Evolutionary conservation across 1,140 invertebrate genomes (phyloP).

Genomic region (Eulimnadia texana): DNA sequence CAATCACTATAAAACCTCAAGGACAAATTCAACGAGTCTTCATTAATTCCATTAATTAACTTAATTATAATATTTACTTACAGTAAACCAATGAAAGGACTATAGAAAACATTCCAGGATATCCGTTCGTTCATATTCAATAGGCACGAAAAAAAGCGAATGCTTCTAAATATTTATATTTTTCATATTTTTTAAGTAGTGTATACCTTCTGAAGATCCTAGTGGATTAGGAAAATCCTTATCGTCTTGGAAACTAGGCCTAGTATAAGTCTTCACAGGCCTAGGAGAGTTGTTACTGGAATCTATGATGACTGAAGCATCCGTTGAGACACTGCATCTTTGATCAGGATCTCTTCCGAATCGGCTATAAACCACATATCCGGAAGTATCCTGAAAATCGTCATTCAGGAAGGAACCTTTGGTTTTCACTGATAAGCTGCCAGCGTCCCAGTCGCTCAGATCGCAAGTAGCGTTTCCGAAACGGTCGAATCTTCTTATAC

Average conservation of each 20-base stretch:
- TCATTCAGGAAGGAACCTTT: neutral
- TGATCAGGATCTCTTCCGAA: neutral
- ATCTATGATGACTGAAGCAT: neutral
- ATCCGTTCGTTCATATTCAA: no score
- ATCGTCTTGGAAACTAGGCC: no score
- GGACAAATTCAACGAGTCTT: no score
- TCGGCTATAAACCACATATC: neutral
- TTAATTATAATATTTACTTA: no score
- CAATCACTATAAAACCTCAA: no score
- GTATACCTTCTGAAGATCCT: neutral
- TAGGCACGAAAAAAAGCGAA: no score
- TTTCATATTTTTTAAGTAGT: neutral
- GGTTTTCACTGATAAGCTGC: conserved; percentile 38
- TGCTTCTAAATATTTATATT: neutral
- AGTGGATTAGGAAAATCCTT: no score
- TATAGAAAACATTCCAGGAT: no score
- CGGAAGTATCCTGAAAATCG: neutral
- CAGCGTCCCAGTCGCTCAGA: conserved; percentile 48
- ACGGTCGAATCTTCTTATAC: neutral
- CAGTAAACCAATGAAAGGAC: no score
- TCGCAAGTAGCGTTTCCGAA: conserved; percentile 26
- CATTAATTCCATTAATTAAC: no score
- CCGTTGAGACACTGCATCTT: neutral
- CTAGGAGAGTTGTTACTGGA: no score
- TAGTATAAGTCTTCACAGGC: no score